These are phyloP conservation scores for Lethenteron camtschaticum DNA, from an alignment of 2,113 vertebrate species.

Conservation along the genomic window DNA sequence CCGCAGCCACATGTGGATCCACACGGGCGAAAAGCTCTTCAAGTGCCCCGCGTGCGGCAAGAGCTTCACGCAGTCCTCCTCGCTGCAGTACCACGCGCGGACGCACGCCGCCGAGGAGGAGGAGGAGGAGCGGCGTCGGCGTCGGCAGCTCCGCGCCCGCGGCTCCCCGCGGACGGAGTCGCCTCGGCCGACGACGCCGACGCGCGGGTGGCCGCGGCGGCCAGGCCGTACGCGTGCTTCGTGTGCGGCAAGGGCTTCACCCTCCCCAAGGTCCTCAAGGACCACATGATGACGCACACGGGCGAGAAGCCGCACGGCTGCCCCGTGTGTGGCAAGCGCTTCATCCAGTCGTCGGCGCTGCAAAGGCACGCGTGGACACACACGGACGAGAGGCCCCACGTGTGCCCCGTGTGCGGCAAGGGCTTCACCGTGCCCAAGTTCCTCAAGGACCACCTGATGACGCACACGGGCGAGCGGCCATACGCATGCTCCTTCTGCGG, in stretches of 20 bases:
- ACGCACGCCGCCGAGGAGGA: neutral
- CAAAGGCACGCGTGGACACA: neutral
- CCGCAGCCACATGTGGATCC: neutral
- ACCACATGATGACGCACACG: neutral
- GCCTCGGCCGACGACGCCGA: too few relatives aligned
- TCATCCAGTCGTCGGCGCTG: constrained; percentile 53
- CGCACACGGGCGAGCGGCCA: constrained; percentile 3
- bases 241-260: constrained; percentile 3
- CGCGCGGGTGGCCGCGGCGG: too few relatives aligned
- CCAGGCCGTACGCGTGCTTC: neutral
- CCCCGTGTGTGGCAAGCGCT: neutral
- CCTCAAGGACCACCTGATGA: neutral
- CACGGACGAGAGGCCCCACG: neutral
- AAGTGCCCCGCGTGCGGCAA: constrained; percentile 1
- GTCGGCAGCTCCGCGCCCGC: too few relatives aligned
- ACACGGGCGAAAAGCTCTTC: neutral
- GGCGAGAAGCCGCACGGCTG: neutral
- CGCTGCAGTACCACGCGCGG: neutral
- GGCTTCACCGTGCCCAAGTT: neutral
- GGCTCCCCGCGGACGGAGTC: too few relatives aligned
- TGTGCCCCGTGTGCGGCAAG: constrained; percentile 2
- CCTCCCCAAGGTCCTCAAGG: neutral
- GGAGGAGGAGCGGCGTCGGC: too few relatives aligned
- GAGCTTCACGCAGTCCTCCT: constrained; percentile 1
- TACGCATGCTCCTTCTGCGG: neutral